Evolutionary conservation across 2,113 vertebrate species (phyloP).

Genomic region (Pelodiscus sinensis): DNA sequence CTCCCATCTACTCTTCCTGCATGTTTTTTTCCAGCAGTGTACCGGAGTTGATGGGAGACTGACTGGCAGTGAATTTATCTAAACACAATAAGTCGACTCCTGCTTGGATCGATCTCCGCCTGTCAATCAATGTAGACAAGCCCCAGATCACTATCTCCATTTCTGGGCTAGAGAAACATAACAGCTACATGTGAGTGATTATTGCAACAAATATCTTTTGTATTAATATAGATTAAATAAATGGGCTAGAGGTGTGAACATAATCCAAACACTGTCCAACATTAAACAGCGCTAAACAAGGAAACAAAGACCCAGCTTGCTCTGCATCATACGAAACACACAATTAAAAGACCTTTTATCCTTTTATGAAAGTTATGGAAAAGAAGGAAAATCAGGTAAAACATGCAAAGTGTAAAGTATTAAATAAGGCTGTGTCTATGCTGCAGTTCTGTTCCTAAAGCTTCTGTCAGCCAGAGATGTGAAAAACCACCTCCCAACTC

Average conservation of each 20-base stretch:
- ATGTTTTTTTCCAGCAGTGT: too few species aligned
- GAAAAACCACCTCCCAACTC: too few species aligned
- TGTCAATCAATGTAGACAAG: too few species aligned
- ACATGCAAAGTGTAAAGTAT: background rate
- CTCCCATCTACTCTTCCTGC: too few species aligned
- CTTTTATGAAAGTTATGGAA: background rate
- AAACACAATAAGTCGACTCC: too few species aligned
- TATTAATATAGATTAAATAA: background rate
- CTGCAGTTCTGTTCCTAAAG: too few species aligned
- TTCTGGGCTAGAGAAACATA: background rate
- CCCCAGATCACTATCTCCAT: background rate
- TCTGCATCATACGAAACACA: background rate
- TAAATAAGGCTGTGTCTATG: background rate
- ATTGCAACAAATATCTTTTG: background rate
- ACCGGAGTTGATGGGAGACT: too few species aligned
- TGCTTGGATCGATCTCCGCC: too few species aligned
- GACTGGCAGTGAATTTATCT: too few species aligned
- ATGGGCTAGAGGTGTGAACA: background rate
- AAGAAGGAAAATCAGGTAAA: background rate
- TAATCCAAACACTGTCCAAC: background rate
- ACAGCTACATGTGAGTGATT: background rate
- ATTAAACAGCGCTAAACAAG: background rate
- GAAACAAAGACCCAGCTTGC: background rate
- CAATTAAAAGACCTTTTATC: background rate
- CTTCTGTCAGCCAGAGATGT: too few species aligned